Evolutionary conservation across 2,797 vertebrate species (phyloP).

Genomic region (Tragopan temminckii): DNA sequence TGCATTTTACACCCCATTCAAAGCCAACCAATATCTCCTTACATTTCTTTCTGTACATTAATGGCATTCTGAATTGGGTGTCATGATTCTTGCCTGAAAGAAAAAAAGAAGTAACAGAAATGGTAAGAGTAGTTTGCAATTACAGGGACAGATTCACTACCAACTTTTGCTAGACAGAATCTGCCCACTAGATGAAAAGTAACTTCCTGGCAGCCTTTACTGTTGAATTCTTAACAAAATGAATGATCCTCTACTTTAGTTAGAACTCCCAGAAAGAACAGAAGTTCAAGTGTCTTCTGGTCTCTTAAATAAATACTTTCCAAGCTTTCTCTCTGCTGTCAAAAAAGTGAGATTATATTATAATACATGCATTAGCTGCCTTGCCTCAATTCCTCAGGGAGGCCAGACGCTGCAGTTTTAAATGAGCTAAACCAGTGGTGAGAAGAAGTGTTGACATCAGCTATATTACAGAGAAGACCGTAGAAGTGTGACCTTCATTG

Average conservation of each 20-base stretch:
- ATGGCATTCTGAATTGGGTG: slow-evolving; percentile 23
- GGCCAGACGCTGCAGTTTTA: not conserved
- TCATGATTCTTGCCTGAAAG: slow-evolving; percentile 5
- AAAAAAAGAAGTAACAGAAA: not conserved
- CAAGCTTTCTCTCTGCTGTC: not conserved
- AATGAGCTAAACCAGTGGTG: not conserved
- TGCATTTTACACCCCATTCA: not conserved
- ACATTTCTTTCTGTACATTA: not conserved
- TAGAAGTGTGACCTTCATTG: not conserved
- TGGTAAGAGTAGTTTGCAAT: slow-evolving; percentile 37
- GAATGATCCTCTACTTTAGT: not conserved
- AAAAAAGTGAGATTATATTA: not conserved
- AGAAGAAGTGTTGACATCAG: slow-evolving; percentile 4
- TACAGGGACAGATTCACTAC: slow-evolving; percentile 5
- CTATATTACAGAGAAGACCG: not conserved
- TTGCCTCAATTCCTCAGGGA: not conserved
- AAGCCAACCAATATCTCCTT: not conserved
- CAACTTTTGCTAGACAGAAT: not conserved
- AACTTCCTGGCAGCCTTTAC: not conserved
- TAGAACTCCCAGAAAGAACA: not conserved
- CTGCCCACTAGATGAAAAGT: not conserved
- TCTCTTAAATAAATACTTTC: not conserved
- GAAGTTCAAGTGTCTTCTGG: not conserved
- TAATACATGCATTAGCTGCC: not conserved
- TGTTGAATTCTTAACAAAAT: not conserved